These are phyloP conservation scores for Daphoenositta chrysoptera DNA, from an alignment of 2,113 vertebrate genomes.

Conservation along the genomic window DNA sequence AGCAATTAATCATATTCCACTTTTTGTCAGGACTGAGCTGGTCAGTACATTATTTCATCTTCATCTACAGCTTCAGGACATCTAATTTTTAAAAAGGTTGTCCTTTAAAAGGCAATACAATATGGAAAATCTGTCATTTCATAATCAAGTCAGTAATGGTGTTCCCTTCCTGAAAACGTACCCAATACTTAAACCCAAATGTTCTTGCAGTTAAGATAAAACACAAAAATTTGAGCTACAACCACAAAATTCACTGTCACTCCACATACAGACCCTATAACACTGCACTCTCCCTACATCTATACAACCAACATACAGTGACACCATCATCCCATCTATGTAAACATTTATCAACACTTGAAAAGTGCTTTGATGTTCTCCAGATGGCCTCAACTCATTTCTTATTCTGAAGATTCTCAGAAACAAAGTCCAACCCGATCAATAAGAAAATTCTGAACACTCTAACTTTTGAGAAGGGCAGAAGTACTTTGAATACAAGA, in stretches of 20 bases:
- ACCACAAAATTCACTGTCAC: background rate
- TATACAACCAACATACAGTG: background rate
- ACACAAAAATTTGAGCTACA: background rate
- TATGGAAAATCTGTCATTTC: background rate
- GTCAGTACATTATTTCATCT: background rate
- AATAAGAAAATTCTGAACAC: background rate
- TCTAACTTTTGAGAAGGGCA: background rate
- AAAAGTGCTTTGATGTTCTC: background rate
- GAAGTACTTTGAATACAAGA: background rate
- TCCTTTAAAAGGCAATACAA: background rate
- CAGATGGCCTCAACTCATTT: background rate
- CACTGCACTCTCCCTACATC: background rate
- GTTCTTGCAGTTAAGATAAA: background rate
- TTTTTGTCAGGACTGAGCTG: background rate
- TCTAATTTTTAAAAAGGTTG: background rate
- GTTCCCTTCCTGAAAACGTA: background rate
- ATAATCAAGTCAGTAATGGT: background rate
- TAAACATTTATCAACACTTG: background rate
- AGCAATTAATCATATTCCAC: background rate
- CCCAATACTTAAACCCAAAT: background rate
- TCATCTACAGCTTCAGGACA: background rate
- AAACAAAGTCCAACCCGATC: background rate
- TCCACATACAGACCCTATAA: background rate
- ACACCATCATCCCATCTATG: background rate
- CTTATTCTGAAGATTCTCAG: background rate